Base-by-base conservation (phyloP, 2,888 invertebrate genomes). In the Spisula solida region DNA sequence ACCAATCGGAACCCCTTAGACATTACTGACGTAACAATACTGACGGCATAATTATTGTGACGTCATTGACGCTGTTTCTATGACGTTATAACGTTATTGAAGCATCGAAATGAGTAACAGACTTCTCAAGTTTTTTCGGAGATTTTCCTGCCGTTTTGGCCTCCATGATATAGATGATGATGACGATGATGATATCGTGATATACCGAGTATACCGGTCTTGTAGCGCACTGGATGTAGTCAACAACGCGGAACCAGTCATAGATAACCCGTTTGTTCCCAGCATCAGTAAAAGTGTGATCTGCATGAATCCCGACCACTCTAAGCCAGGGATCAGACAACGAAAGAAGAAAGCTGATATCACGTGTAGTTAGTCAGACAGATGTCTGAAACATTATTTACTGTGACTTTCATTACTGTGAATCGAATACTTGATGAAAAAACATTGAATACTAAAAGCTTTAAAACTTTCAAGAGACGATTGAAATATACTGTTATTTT, bases 321-420 rank as follows among this genome's bases (percentile, higher is more conserved):
- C 34, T 18, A 75, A 34, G 25, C 75, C 75, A 5, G 75, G 75
- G 16, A 31, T 75, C 2, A 75, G 75, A 75, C 75, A 6, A 18
- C n/a, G 75, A 31, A 75, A 75, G 75, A 34, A 66, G 60, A 66
- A 25, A 25, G 60, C 60, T 10, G 60, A 66, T 25, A 66, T 66
- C 10, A 25, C 25, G 10, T 66, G 20, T 55, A 55, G 55, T 18
- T 18, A 55, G 18, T 55, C 20, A 60, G 20, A 25, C 18, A n/a
- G 60, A n/a, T n/a, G 60, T 51, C 16, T 51, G 51, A 51, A 47
- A 16, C 14, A 51, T 51, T 51, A 16, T 51, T 51, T 51, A 60
- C 25, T 60, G 10, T 6, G 25, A 60, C n/a, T 60, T n/a, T 18
- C 6, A 6, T n/a, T 20, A 25, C 25, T n/a, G 60, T 60, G 20